Base-by-base conservation (phyloP, 1,140 invertebrate genomes). In the Chymomyza costata region DNA sequence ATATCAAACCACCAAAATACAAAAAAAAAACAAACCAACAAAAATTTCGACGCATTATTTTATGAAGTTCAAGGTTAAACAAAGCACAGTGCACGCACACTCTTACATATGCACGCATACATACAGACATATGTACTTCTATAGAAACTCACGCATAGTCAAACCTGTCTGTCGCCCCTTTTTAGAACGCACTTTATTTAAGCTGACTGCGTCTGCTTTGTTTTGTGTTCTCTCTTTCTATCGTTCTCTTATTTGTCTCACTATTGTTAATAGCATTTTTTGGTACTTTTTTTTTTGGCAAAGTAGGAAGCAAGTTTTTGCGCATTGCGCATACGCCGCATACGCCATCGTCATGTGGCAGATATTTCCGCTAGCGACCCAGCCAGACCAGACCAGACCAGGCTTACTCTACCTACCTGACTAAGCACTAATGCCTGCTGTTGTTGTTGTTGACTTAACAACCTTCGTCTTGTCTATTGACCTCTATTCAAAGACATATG, bases 1-100 rank as follows among this genome's bases (percentile, higher is more conserved):
- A n/a, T n/a, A n/a, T n/a, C n/a, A n/a, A n/a, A n/a, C n/a, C n/a
- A n/a, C n/a, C n/a, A n/a, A n/a, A n/a, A n/a, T n/a, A n/a, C n/a
- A n/a, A n/a, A n/a, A n/a, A n/a, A n/a, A n/a, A n/a, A n/a, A n/a
- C n/a, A n/a, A n/a, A n/a, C n/a, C n/a, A n/a, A n/a, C n/a, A n/a
- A n/a, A n/a, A n/a, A n/a, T n/a, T n/a, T n/a, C n/a, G n/a, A n/a
- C n/a, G 47, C 51, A 64, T 55, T 58, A n/a, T n/a, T 68, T 74
- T 76, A 64, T 80, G 64, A 80, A 80, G 73, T 80, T 80, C 73
- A 80, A 80, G 73, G 73, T 73, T 80, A 68, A 31, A 13, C 46
- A 40, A 19, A 39, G 44, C 32, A 14, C 28, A 13, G 2, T 18
- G 13, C 32, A n/a, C 32, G 2, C 25, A 7, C 17, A 13, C 34